Conservation (phyloP, 1,140 invertebrate genomes). For the Cotesia chilonis region DNA sequence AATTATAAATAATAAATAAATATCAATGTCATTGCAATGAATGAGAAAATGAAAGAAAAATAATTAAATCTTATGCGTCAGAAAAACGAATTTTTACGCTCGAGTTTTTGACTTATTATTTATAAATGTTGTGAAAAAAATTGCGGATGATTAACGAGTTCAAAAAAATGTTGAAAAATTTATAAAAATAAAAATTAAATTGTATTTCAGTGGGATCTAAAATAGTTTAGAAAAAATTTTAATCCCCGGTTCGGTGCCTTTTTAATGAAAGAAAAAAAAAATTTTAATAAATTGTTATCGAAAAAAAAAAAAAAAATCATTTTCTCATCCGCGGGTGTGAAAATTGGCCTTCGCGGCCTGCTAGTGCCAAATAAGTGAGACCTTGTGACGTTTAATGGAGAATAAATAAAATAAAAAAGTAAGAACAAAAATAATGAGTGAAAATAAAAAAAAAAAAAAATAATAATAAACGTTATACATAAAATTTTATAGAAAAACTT, state of each 20-base stretch:
- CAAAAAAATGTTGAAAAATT: constrained; percentile 17
- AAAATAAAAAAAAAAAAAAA: constrained; percentile 38
- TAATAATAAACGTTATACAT: constrained; percentile 32
- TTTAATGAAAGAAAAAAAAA: constrained; percentile 57
- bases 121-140: constrained; percentile 45
- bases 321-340: constrained; percentile 51
- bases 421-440: background rate
- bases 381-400: constrained; percentile 50
- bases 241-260: constrained; percentile 65
- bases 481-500: constrained; percentile 63
- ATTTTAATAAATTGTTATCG: constrained; percentile 40
- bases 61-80: constrained; percentile 48
- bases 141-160: constrained; percentile 18
- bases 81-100: constrained; percentile 48
- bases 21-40: constrained; percentile 64
- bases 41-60: constrained; percentile 46
- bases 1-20: constrained; percentile 60
- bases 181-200: constrained; percentile 45
- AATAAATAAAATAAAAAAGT: constrained; percentile 28
- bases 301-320: constrained; percentile 46
- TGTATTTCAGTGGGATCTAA: constrained; percentile 56
- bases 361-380: constrained; percentile 65
- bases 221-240: constrained; percentile 39
- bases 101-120: constrained; percentile 52
- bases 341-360: constrained; percentile 30